Percentiles rank a stretch among this genome's conserved stretches.
These are phyloP conservation scores for Takifugu bimaculatus DNA, from an alignment of 2,113 vertebrate genomes.

Conservation along the genomic window DNA sequence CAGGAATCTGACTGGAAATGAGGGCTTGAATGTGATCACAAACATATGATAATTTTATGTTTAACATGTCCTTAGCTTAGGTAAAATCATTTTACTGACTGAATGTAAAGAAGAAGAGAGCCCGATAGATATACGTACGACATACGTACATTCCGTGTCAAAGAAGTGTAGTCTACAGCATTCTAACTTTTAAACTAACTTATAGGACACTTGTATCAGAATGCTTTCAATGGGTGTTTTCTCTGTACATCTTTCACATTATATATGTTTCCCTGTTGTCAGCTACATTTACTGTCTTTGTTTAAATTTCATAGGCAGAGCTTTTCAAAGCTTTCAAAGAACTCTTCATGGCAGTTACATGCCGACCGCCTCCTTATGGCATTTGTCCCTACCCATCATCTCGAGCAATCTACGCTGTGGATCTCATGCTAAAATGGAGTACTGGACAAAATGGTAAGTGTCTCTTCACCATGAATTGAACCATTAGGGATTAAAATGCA, in stretches of 20 bases:
- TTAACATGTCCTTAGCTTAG: too few species aligned
- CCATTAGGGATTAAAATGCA: background rate
- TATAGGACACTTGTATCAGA: too few species aligned
- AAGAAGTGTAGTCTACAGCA: too few species aligned
- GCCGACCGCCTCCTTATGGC: slow-evolving; percentile 83
- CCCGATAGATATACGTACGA: too few species aligned
- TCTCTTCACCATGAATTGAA: background rate
- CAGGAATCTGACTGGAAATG: background rate
- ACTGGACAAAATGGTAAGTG: slow-evolving; percentile 74
- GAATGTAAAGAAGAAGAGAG: too few species aligned
- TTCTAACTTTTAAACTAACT: too few species aligned
- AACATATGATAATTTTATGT: too few species aligned
- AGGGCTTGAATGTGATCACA: too few species aligned
- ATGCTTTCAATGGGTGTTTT: too few species aligned
- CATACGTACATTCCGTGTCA: too few species aligned
- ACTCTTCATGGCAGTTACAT: slow-evolving; percentile 82
- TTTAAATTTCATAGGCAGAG: slow-evolving; percentile 66
- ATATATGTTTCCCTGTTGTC: too few species aligned
- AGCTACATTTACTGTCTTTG: background rate
- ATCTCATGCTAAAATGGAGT: slow-evolving; percentile 95
- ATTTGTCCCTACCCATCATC: slow-evolving; percentile 85
- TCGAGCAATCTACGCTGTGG: slow-evolving; percentile 88
- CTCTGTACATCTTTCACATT: too few species aligned
- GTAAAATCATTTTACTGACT: background rate
- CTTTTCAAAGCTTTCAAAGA: slow-evolving; percentile 83